Base-by-base conservation (phyloP, 2,113 vertebrate genomes). In the Coracopsis vasa region DNA sequence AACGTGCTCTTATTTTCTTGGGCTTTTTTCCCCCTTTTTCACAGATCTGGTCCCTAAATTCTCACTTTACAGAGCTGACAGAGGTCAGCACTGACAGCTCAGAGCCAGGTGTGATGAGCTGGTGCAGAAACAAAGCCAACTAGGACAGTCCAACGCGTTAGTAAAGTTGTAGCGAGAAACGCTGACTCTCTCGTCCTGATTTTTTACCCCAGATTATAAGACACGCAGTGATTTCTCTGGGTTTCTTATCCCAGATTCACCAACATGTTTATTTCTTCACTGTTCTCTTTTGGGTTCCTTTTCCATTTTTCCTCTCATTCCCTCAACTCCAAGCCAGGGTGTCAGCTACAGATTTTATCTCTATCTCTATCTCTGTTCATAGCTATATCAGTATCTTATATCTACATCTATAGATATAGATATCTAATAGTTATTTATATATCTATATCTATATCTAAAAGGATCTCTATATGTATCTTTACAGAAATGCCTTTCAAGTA, bases 41-140 rank as follows among this genome's bases (percentile, higher is more conserved):
- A 83, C 94, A 95, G 90, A 92, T 79, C 44, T 89, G 28, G 24
- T 83, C 96, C 74, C 94, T 83, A 89, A 97, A 94, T 87, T 95
- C 92, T 60, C 91, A 60, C 82, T 92, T 92, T 73, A 39, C 53
- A 33, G 9, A 44, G 65, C 56, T 69, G 35, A 33, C 70, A 93
- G 88, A 71, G 67, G 70, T 91, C 65, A 92, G 79, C 50, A 9
- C 73, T 65, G 78, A 90, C 6, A 79, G 42, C 8, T 0, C 41
- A 18, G 77, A 73, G 74, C 92, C 96, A 96, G 88, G 95, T 96
- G 97, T 81, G 94, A 91, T 78, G 66, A 19, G 15, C 65, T 90
- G 82, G 72, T 37, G 73, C 51, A 94, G 88, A 96, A 80, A 60
- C 0, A 0, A 80, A 86, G 92, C 93, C 92, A 94, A 3, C 60